Evolutionary conservation across 2,113 vertebrate species (phyloP).

Genomic region (Eulemur macaco): DNA sequence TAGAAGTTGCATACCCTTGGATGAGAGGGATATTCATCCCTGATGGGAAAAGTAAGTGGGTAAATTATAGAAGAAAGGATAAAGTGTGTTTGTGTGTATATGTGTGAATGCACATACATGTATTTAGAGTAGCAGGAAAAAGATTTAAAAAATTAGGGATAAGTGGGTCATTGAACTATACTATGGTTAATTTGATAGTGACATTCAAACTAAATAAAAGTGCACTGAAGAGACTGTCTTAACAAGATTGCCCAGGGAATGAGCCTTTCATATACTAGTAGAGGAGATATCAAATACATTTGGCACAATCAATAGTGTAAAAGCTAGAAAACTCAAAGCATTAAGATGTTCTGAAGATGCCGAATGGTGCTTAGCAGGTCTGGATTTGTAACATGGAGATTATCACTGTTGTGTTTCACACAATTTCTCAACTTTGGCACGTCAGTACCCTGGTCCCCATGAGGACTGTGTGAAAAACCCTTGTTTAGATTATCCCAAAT

Average conservation of each 20-base stretch:
- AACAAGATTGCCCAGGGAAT: neutral
- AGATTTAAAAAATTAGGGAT: neutral
- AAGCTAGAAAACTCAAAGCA: neutral
- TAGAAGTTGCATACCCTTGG: neutral
- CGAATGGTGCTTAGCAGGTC: neutral
- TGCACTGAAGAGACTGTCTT: neutral
- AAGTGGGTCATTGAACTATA: neutral
- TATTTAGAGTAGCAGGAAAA: neutral
- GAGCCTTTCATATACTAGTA: neutral
- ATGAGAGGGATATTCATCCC: neutral
- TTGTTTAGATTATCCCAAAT: conserved; percentile 8
- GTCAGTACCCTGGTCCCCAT: neutral
- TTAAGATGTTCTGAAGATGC: neutral
- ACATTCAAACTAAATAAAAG: neutral
- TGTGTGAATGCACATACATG: too few species aligned
- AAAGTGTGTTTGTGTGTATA: neutral
- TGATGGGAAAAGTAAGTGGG: neutral
- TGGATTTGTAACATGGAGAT: neutral
- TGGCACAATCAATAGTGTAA: neutral
- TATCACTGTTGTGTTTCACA: neutral
- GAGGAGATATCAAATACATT: neutral
- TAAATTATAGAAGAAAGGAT: neutral
- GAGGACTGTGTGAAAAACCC: neutral
- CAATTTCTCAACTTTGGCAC: neutral
- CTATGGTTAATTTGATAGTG: neutral